phyloP scores from a whole-genome alignment of 2,888 invertebrate genomes.

The Cheilosia grossa region DNA sequence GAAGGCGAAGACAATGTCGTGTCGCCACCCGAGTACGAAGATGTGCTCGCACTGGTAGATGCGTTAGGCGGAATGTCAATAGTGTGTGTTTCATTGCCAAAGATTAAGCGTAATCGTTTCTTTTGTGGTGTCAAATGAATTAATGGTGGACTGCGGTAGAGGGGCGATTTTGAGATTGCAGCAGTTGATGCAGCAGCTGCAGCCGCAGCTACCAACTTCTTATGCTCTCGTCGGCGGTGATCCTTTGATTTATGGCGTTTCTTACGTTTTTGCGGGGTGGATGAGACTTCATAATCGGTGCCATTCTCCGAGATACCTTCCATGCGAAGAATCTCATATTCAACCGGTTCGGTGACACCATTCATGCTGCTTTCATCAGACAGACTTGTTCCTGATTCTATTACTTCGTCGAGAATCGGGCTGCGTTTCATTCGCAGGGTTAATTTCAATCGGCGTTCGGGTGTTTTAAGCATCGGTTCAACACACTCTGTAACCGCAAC shows the following conservation, averaged over 20 bases:
- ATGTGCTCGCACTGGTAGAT: slow-evolving; percentile 56
- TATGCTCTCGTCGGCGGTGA: slow-evolving; percentile 74
- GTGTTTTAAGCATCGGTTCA: slow-evolving; percentile 82
- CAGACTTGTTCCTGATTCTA: slow-evolving; percentile 90
- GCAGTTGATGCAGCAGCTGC: slow-evolving; percentile 46
- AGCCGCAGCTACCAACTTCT: slow-evolving; percentile 35
- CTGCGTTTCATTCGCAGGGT: slow-evolving; percentile 94
- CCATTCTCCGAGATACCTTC: slow-evolving; percentile 87
- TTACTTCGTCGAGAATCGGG: slow-evolving; percentile 92
- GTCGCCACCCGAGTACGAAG: slow-evolving; percentile 63
- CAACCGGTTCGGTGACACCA: slow-evolving; percentile 84
- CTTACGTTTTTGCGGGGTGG: slow-evolving; percentile 82
- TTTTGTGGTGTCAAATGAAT: slow-evolving; percentile 87
- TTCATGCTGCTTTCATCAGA: slow-evolving; percentile 85
- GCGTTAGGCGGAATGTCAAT: slow-evolving; percentile 90
- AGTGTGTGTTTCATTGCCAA: slow-evolving; percentile 94
- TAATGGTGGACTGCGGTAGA: slow-evolving; percentile 77
- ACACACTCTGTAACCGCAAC: slow-evolving; percentile 11
- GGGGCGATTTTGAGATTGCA: slow-evolving; percentile 46
- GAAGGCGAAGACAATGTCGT: slow-evolving; percentile 66
- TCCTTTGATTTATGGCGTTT: slow-evolving; percentile 86
- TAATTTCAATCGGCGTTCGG: slow-evolving; percentile 87
- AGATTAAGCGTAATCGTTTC: slow-evolving; percentile 93
- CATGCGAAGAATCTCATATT: slow-evolving; percentile 92
- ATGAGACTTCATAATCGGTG: slow-evolving; percentile 78